phyloP scores from a whole-genome alignment of 2,888 invertebrate species.

The Cheilosia impressa region DNA sequence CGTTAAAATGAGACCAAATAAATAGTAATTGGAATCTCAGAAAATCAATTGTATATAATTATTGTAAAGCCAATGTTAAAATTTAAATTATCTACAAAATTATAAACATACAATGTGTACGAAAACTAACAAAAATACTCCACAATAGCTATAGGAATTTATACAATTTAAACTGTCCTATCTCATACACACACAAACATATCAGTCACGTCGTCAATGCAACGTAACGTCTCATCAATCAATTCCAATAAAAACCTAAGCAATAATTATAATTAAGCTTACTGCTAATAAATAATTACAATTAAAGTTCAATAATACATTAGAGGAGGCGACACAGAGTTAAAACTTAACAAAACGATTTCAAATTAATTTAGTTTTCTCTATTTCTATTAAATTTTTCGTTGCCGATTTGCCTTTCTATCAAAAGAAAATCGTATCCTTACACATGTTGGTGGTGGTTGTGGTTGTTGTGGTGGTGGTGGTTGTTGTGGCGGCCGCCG shows the following conservation, averaged over 20 bases:
- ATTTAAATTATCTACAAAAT: slow-evolving; percentile 62
- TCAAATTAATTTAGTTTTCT: slow-evolving; percentile 25
- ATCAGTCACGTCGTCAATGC: slow-evolving; percentile 18
- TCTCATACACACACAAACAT: slow-evolving; percentile 64
- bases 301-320: slow-evolving; percentile 68
- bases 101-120: slow-evolving; percentile 19
- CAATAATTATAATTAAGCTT: slow-evolving; percentile 34
- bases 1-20: slow-evolving; percentile 70
- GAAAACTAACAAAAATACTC: slow-evolving; percentile 43
- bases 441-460: slow-evolving; percentile 65
- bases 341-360: slow-evolving; percentile 60
- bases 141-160: slow-evolving; percentile 24
- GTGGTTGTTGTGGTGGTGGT: not conserved
- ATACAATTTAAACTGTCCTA: slow-evolving; percentile 62
- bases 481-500: slow-evolving; percentile 57
- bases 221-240: slow-evolving; percentile 3
- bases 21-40: slow-evolving; percentile 62
- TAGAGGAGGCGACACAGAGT: slow-evolving; percentile 26
- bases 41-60: slow-evolving; percentile 62
- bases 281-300: slow-evolving; percentile 26
- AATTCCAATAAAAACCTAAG: slow-evolving; percentile 57
- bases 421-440: slow-evolving; percentile 70
- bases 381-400: not conserved
- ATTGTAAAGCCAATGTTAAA: slow-evolving; percentile 57
- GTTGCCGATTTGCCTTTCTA: slow-evolving; percentile 18